A percentile compares a stretch with the other conserved stretches of the same genome.
These are phyloP conservation scores for Macropis europaea DNA, from an alignment of 2,888 invertebrate genomes.

Conservation along the genomic window DNA sequence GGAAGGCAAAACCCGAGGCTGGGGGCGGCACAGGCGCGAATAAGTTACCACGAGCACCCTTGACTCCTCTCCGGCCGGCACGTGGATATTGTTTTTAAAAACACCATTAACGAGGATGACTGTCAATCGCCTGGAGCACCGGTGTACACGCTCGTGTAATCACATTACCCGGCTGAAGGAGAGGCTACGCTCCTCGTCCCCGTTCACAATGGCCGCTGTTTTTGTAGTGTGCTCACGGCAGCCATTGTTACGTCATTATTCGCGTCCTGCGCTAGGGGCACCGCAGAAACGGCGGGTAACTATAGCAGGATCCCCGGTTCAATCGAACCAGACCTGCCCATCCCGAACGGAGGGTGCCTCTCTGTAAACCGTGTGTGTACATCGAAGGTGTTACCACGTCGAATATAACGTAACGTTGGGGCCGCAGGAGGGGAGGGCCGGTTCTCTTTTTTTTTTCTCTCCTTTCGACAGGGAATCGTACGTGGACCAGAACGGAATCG, in stretches of 20 bases:
- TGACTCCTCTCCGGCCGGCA: conserved; percentile 60
- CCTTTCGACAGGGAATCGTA: conserved; percentile 24
- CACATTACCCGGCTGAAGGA: conserved; percentile 68
- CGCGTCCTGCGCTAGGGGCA: conserved; percentile 62
- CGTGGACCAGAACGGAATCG: conserved; percentile 57
- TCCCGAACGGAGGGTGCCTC: conserved; percentile 23
- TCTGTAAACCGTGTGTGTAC: conserved; percentile 43
- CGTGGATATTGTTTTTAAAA: conserved; percentile 79
- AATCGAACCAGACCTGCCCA: conserved; percentile 63
- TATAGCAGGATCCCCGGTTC: conserved; percentile 52
- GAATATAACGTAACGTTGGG: conserved; percentile 22
- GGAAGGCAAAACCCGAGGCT: conserved; percentile 6
- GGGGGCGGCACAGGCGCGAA: conserved; percentile 29
- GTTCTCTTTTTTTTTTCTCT: conserved; percentile 18
- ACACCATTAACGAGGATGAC: conserved; percentile 78
- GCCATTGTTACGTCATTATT: conserved; percentile 80
- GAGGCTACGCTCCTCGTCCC: conserved; percentile 34
- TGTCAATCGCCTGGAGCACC: conserved; percentile 72
- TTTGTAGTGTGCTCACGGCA: conserved; percentile 71
- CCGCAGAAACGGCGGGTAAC: conserved; percentile 52
- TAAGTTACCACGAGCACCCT: conserved; percentile 53
- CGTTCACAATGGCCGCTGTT: conserved; percentile 74
- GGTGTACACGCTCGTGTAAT: conserved; percentile 69
- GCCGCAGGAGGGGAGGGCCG: background rate
- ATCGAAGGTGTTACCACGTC: conserved; percentile 64